A percentile compares a stretch with the other conserved stretches of the same genome.
Evolutionary conservation across 1,140 invertebrate species (phyloP).

Genomic region (Drosophila sp.): DNA sequence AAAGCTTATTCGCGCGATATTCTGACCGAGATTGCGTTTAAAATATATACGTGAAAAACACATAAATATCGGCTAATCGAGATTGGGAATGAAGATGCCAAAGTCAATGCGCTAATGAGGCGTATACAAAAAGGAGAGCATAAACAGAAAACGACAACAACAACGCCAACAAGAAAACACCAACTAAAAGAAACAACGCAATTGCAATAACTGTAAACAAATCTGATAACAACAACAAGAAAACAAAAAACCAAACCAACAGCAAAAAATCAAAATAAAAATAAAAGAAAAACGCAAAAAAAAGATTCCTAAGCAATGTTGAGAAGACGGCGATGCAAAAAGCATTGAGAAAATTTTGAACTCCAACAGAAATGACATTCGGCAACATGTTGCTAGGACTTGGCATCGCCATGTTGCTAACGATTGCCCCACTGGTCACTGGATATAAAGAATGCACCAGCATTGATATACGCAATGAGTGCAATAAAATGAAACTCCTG

Average conservation of each 20-base stretch:
- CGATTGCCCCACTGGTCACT: not conserved
- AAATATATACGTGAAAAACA: constrained; percentile 43
- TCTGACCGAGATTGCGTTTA: constrained; percentile 53
- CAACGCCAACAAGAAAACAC: constrained; percentile 1
- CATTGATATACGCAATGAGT: constrained; percentile 91
- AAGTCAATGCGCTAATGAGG: constrained; percentile 54
- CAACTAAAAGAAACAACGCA: constrained; percentile 24
- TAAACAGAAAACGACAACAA: constrained; percentile 2
- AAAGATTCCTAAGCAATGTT: constrained; percentile 47
- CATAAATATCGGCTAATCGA: constrained; percentile 72
- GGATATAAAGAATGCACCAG: constrained; percentile 86
- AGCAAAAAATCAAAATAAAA: constrained; percentile 8
- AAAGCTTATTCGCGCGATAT: constrained; percentile 43
- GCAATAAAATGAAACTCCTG: constrained; percentile 87
- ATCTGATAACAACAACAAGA: constrained; percentile 21
- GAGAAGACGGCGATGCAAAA: constrained; percentile 39
- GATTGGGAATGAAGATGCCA: constrained; percentile 31
- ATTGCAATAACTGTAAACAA: constrained; percentile 53
- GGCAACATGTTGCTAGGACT: constrained; percentile 48
- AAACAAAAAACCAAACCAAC: not conserved
- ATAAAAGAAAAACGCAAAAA: constrained; percentile 22
- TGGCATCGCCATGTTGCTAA: constrained; percentile 15
- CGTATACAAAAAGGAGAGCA: constrained; percentile 19
- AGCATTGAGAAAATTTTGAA: constrained; percentile 27
- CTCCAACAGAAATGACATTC: constrained; percentile 23